Evolutionary conservation across 2,113 vertebrate genomes (phyloP).

Genomic region (Scytalopus superciliaris): DNA sequence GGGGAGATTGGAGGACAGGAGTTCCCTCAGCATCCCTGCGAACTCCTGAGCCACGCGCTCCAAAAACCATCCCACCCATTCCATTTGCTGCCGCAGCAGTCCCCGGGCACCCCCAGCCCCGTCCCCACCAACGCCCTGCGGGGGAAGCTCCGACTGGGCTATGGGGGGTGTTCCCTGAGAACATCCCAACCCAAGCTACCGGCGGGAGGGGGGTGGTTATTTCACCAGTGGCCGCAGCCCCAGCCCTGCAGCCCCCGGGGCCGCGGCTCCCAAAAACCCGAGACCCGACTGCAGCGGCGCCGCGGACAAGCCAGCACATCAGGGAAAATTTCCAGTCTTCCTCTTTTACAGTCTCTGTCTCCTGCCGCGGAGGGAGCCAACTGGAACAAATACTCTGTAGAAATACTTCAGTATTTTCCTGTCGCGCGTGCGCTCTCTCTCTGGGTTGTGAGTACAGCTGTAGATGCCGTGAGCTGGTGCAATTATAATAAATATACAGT

Average conservation of each 20-base stretch:
- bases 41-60: background rate
- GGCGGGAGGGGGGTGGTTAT: background rate
- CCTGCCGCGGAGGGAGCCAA: conserved; percentile 59
- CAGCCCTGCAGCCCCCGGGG: background rate
- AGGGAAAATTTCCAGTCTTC: conserved; percentile 83
- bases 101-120: background rate
- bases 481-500: conserved; percentile 67
- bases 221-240: background rate
- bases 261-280: background rate
- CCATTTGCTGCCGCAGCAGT: background rate
- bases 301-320: conserved; percentile 34
- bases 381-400: conserved; percentile 66
- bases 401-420: conserved; percentile 63
- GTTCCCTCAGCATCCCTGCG: background rate
- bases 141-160: background rate
- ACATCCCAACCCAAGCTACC: background rate
- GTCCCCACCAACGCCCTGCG: accelerated
- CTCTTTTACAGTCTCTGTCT: conserved; percentile 70
- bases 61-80: background rate
- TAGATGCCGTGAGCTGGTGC: conserved; percentile 67
- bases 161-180: background rate
- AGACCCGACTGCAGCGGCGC: background rate
- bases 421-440: conserved; percentile 23
- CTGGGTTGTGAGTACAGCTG: conserved; percentile 60
- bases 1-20: background rate